Evolutionary conservation across 2,113 vertebrate species (phyloP).

Genomic region (Willisornis vidua): DNA sequence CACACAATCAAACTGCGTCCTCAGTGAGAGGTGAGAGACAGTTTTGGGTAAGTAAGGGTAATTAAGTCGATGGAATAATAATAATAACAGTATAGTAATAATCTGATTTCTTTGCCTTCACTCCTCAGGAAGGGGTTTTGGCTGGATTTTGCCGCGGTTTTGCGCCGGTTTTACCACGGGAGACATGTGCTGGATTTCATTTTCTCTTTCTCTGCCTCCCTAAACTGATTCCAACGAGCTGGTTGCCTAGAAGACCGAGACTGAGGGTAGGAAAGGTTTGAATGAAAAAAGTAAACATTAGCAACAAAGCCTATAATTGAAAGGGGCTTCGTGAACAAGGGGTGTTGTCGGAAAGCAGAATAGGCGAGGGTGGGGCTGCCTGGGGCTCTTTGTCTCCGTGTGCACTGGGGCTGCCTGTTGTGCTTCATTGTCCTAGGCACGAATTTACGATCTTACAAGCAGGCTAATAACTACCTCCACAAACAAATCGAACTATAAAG

Average conservation of each 20-base stretch:
- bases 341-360: constrained; percentile 55
- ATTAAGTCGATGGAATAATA: neutral
- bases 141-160: neutral
- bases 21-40: neutral
- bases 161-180: neutral
- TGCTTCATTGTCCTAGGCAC: constrained; percentile 58
- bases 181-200: neutral
- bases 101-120: neutral
- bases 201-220: constrained; percentile 1
- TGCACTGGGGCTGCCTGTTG: constrained; percentile 61
- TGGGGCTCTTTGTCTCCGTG: constrained; percentile 61
- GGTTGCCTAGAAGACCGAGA: constrained; percentile 34
- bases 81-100: neutral
- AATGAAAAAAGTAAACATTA: constrained; percentile 73
- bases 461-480: constrained; percentile 57
- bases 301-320: constrained; percentile 72
- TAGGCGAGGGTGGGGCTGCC: constrained; percentile 57
- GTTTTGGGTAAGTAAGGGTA: neutral
- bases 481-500: constrained; percentile 53
- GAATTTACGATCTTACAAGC: constrained; percentile 63
- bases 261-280: constrained; percentile 43
- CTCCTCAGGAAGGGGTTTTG: neutral
- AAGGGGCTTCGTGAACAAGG: constrained; percentile 73
- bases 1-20: neutral
- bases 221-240: neutral